Base-by-base conservation (phyloP, 2,797 vertebrate species). In the Microtus californicus region DNA sequence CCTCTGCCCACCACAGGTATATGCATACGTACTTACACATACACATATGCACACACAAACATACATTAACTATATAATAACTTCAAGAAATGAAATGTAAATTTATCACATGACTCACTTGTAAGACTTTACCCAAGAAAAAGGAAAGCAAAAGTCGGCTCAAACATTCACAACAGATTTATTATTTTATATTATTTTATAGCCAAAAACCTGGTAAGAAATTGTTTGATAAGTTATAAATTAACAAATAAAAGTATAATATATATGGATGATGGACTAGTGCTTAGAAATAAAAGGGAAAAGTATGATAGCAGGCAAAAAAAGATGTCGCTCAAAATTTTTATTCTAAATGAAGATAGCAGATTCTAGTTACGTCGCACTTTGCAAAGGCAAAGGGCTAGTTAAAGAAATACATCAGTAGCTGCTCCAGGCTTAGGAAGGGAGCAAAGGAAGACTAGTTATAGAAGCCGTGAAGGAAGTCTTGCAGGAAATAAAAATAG, bases 371-470 rank as follows among this genome's bases (percentile, higher is more conserved):
- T 76, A 79, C 19, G 25, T 51, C 34, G 69, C 6, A 73, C 51
- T 83, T 79, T 67, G 10, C 9, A 85, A 94, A 96, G 92, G 48
- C 15, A 76, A 95, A 79, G 83, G 6, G 48, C 31, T 10, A 54
- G 9, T 37, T 21, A 86, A 94, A 69, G 40, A 93, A 86, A 89
- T 10, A 51, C 4, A 54, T 59, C 0, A 54, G 29, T 65, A 80
- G 14, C 79, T 65, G 25, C 12, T 31, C 61, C 59, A 13, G 17
- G 19, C 31, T 80, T 37, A 67, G 19, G 1, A 27, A 19, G 1
- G 2, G 19, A 2, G 2, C 40, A 74, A 17, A 12, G 2, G 4
- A 61, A 88, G 12, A 67, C 31, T 69, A 67, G 87, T n/a, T 81
- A 65, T 2, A 43, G 51, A 61, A 6, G 4, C 3, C n/a, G 40